Percentiles rank a stretch among this genome's conserved stretches.
phyloP scores from a whole-genome alignment of 2,113 vertebrate species.

The Rattus norvegicus region DNA sequence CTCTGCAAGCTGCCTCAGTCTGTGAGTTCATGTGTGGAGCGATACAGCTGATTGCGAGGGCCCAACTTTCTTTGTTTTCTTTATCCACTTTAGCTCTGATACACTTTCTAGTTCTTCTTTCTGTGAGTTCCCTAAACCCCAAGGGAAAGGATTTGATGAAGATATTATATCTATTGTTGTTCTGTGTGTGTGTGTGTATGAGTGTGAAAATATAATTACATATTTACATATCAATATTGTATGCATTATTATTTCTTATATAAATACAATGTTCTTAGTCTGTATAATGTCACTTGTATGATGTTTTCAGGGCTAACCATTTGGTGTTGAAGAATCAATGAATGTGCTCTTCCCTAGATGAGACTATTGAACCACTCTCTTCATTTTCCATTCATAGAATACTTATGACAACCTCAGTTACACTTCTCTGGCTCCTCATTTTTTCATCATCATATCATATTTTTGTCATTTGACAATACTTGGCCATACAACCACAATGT shows the following conservation, averaged over 20 bases:
- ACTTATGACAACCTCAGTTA: background rate
- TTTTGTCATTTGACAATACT: background rate
- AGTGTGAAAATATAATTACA: background rate
- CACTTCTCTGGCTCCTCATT: background rate
- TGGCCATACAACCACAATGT: background rate
- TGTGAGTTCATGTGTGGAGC: background rate
- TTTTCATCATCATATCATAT: background rate
- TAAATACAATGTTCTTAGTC: no score
- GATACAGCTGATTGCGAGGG: background rate
- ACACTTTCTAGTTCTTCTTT: background rate
- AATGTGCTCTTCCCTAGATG: background rate
- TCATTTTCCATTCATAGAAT: background rate
- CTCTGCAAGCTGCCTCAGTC: background rate
- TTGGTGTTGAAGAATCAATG: no score
- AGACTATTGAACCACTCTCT: background rate
- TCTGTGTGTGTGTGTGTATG: background rate
- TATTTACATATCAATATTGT: background rate
- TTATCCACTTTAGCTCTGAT: background rate
- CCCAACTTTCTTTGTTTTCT: background rate
- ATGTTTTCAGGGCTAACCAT: background rate
- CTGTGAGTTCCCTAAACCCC: no score
- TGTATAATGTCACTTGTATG: background rate
- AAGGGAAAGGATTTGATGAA: no score
- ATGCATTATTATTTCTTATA: background rate
- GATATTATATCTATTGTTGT: background rate